These are phyloP conservation scores for Scelioninae gen. 2 DNA, from an alignment of 2,888 invertebrate species.

Conservation along the genomic window DNA sequence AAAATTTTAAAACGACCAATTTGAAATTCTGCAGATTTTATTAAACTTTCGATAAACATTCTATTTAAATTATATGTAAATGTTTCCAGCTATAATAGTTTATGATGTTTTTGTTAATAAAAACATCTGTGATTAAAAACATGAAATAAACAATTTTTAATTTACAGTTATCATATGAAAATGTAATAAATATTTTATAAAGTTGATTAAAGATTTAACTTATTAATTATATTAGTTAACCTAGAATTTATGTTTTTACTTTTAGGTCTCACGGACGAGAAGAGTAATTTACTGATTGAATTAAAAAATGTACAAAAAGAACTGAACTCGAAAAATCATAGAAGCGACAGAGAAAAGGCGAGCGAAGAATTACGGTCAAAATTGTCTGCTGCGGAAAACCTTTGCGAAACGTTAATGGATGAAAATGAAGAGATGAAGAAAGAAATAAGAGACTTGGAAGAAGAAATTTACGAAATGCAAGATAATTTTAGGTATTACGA, in stretches of 20 bases:
- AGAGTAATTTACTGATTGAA: conserved; percentile 77
- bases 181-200: too few species aligned
- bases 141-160: too few species aligned
- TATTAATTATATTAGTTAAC: too few species aligned
- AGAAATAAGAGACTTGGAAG: conserved; percentile 93
- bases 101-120: too few species aligned
- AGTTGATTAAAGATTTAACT: too few species aligned
- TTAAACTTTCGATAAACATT: too few species aligned
- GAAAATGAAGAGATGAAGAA: conserved; percentile 96
- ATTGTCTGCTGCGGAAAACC: conserved; percentile 90
- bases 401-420: conserved; percentile 95
- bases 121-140: too few species aligned
- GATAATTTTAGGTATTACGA: conserved; percentile 87
- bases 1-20: too few species aligned
- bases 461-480: conserved; percentile 99
- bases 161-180: too few species aligned
- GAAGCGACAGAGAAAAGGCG: conserved; percentile 68
- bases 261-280: conserved; percentile 69
- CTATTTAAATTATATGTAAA: too few species aligned
- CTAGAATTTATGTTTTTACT: neutral
- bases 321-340: conserved; percentile 64
- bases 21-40: too few species aligned
- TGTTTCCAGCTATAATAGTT: too few species aligned
- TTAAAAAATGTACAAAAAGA: conserved; percentile 71
- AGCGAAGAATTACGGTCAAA: conserved; percentile 85